Evolutionary conservation across 2,113 vertebrate genomes (phyloP).

Genomic region (Aptenodytes patagonicus): DNA sequence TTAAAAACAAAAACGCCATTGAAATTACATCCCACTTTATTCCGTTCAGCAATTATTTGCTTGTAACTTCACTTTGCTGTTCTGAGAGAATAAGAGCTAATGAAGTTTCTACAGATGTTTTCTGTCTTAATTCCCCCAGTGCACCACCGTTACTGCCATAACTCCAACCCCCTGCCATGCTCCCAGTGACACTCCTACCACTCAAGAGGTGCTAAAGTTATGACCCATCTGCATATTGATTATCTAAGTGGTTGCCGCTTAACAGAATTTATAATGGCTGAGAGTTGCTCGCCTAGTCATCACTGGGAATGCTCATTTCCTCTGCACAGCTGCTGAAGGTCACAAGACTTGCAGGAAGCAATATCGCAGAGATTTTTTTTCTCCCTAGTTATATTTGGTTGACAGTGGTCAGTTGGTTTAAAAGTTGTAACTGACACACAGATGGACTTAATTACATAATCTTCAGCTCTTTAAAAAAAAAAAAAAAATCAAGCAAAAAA

Average conservation of each 20-base stretch:
- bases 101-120: not conserved
- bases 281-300: not conserved
- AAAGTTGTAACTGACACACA: not conserved
- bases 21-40: not conserved
- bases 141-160: not conserved
- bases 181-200: not conserved
- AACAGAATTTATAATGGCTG: not conserved
- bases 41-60: not conserved
- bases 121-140: not conserved
- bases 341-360: not conserved
- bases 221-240: not conserved
- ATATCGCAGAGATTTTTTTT: not conserved
- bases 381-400: not conserved
- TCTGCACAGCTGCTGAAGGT: constrained; percentile 17
- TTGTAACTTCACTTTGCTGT: not conserved
- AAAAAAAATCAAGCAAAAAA: not conserved
- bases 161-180: not conserved
- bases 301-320: not conserved
- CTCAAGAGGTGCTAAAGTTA: not conserved
- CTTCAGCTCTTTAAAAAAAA: not conserved
- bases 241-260: not conserved
- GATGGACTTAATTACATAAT: not conserved
- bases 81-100: not conserved
- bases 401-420: not conserved
- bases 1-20: not conserved